Conservation (phyloP, 1,140 invertebrate genomes). For the Temnothorax longispinosus region DNA sequence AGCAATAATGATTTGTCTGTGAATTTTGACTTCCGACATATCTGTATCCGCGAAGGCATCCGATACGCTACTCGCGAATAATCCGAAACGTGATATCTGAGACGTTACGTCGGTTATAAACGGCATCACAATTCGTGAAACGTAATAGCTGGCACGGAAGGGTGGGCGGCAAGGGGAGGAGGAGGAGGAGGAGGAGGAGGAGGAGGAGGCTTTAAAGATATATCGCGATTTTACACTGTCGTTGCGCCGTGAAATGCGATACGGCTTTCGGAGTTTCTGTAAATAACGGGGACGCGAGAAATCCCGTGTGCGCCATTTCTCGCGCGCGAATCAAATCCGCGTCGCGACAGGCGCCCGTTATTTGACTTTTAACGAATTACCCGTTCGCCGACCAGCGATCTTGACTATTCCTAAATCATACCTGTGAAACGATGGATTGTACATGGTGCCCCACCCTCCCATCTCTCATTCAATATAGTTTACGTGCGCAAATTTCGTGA, state of each 20-base stretch:
- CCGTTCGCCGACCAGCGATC: neutral
- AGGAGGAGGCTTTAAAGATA: constrained; percentile 33
- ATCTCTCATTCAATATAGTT: neutral
- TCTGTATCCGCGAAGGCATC: neutral
- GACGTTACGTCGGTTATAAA: constrained; percentile 38
- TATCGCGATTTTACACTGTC: constrained; percentile 56
- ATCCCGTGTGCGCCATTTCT: constrained; percentile 40
- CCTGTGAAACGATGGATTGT: neutral
- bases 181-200: too few relatives aligned
- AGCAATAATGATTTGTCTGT: neutral
- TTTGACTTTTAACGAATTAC: constrained; percentile 49
- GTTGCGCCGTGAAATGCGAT: constrained; percentile 24
- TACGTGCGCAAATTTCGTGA: neutral
- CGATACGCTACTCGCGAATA: constrained; percentile 32
- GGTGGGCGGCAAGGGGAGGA: neutral
- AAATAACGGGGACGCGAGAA: constrained; percentile 29
- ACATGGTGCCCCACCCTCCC: neutral
- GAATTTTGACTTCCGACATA: neutral
- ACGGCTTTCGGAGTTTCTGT: constrained; percentile 41
- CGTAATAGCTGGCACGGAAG: constrained; percentile 17
- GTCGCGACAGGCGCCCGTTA: constrained; percentile 35
- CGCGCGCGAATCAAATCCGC: constrained; percentile 34
- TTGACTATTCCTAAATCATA: constrained; percentile 43
- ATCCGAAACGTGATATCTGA: constrained; percentile 39
- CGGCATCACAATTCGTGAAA: constrained; percentile 39